These are phyloP conservation scores for Pteronotus mesoamericanus DNA, from an alignment of 2,797 vertebrate genomes.

Conservation along the genomic window DNA sequence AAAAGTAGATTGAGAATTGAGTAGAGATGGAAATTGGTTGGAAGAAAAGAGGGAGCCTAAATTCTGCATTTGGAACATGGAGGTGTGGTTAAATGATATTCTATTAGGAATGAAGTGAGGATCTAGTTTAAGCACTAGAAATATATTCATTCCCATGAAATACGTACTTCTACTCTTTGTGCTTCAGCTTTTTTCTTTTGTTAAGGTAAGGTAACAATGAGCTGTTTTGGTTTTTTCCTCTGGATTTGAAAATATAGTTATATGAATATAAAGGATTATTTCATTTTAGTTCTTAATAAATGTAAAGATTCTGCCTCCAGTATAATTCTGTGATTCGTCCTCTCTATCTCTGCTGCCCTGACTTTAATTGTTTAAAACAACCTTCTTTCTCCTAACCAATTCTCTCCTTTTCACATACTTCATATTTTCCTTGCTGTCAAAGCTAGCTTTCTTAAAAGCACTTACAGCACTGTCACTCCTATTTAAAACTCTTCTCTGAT, in stretches of 20 bases:
- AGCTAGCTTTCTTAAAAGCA: constrained; percentile 28
- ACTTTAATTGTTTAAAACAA: constrained; percentile 24
- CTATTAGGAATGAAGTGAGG: background rate
- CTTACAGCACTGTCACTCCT: background rate
- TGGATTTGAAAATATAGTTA: constrained; percentile 14
- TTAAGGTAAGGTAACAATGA: background rate
- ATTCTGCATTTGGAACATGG: background rate
- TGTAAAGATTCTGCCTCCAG: background rate
- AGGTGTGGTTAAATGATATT: background rate
- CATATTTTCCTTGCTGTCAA: background rate
- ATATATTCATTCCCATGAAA: too few relatives aligned
- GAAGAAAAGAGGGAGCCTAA: background rate
- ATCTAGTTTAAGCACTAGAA: background rate
- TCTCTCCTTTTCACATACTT: background rate
- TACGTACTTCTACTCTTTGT: background rate
- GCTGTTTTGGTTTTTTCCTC: background rate
- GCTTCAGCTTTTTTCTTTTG: background rate
- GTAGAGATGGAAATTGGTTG: background rate
- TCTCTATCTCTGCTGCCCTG: background rate
- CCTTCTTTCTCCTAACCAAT: background rate
- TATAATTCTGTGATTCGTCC: background rate
- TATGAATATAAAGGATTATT: constrained; percentile 5
- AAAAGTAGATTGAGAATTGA: constrained; percentile 22
- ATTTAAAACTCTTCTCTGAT: constrained; percentile 14
- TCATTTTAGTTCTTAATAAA: constrained; percentile 19